Evolutionary conservation across 35 echinoderm and acorn worm genomes (phyloP), one percentile per base, ranked within the genome.

Genomic region (Holothuria glaberrima): DNA sequence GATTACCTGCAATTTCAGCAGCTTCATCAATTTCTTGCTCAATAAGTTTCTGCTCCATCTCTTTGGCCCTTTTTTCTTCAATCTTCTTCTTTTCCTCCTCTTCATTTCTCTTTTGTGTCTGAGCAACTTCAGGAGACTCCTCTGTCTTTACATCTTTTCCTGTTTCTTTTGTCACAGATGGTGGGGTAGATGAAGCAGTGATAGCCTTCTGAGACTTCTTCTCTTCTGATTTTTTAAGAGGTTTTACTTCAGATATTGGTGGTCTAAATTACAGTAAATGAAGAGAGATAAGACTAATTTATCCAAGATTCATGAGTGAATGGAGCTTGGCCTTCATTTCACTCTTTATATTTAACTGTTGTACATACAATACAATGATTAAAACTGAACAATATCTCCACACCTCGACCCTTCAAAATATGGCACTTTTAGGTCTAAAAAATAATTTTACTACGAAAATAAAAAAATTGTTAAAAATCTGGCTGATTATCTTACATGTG

Each of bases 21-120:
- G 94, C 93, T 63, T 99, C 97, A 48, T 99, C 91, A 33, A 94
- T 90, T 71, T 99, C 97, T 52, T 93, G 91, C 34, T 88, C 94
- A 74, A 89, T 92, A 18, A 99, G 56, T 52, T 72, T 99, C 32
- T 93, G 65, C 60, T 99, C 59, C 58, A 95, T 72, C 84, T 95
- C 93, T 75, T 99, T 95, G 48, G 90, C 91, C 45, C 86, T 92
- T 38, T 60, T 59, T 59, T 95, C 97, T 58, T 91, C 93, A 22
- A 91, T 78, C 44, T 88, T 82, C 80, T 86, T 92, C 69, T 74
- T 95, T 88, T 62, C 52, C 89, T 90, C 78, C 86, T 99, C 90
- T 27, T 88, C 25, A 46, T 59, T 68, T 72, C 59, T 91, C 86
- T 91, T 64, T 80, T 85, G 24, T 20, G 20, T 68, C 48, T 10